phyloP scores from a whole-genome alignment of 2,113 vertebrate genomes.

The Ameiurus melas region DNA sequence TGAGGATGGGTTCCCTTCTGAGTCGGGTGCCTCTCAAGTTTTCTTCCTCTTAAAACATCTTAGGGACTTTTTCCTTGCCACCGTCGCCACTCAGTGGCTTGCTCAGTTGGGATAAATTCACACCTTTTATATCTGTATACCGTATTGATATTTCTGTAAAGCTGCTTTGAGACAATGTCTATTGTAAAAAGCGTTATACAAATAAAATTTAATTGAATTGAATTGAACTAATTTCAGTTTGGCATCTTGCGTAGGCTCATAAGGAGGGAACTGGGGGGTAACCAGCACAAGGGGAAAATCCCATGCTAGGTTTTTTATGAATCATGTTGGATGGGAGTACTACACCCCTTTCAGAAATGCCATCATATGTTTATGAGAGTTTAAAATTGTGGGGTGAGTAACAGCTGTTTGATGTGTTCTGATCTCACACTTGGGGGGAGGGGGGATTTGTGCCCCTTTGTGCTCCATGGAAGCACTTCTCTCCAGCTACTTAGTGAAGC shows the following conservation, averaged over 20 bases:
- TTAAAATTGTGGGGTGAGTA: not conserved
- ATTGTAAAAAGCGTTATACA: too few species aligned
- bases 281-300: not conserved
- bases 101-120: too few species aligned
- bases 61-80: too few species aligned
- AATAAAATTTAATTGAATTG: too few species aligned
- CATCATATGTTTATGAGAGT: not conserved
- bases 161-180: too few species aligned
- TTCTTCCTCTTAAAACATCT: too few species aligned
- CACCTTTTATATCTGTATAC: too few species aligned
- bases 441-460: not conserved
- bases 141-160: too few species aligned
- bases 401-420: not conserved
- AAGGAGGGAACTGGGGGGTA: not conserved
- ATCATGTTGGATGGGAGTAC: not conserved
- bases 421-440: not conserved
- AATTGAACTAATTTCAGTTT: not conserved
- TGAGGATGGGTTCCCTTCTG: too few species aligned
- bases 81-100: too few species aligned
- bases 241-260: not conserved
- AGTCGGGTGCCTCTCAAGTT: too few species aligned
- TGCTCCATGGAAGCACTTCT: not conserved
- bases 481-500: not conserved
- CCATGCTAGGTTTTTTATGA: not conserved
- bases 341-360: not conserved